phyloP scores from a whole-genome alignment of 2,113 vertebrate genomes.

The Calonectris borealis region DNA sequence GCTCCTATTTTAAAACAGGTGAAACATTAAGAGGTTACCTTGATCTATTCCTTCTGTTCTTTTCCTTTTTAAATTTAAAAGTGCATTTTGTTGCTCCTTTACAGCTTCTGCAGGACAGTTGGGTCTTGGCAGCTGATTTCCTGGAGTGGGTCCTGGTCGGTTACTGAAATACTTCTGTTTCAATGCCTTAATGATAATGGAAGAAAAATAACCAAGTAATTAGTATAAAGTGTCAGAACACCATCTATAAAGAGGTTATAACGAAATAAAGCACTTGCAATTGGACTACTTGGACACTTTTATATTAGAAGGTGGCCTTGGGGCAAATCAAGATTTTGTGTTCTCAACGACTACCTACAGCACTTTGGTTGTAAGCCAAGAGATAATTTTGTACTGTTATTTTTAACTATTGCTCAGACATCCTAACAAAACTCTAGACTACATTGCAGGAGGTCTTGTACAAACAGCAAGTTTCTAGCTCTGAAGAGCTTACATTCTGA shows the following conservation, averaged over 20 bases:
- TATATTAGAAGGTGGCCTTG: not conserved
- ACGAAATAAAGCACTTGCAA: not conserved
- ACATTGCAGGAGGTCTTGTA: not conserved
- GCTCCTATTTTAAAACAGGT: not conserved
- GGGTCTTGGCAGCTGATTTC: conserved; percentile 87
- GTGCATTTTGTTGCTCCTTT: conserved; percentile 84
- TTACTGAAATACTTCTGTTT: conserved; percentile 94
- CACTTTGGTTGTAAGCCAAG: not conserved
- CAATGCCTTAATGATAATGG: conserved; percentile 79
- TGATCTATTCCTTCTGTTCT: conserved; percentile 81
- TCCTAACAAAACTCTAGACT: not conserved
- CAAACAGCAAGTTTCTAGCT: not conserved
- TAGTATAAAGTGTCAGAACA: not conserved
- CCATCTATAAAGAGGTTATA: not conserved
- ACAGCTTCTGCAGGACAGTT: conserved; percentile 85
- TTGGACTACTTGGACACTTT: not conserved
- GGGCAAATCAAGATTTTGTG: not conserved
- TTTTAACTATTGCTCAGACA: not conserved
- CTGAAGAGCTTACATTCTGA: not conserved
- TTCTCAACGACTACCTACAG: not conserved
- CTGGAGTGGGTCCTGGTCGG: conserved; percentile 89
- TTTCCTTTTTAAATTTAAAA: conserved; percentile 85
- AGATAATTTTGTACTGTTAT: not conserved
- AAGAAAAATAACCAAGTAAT: not conserved
- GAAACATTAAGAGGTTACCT: conserved; percentile 69